These are phyloP conservation scores for Machaerirhynchus nigripectus DNA, from an alignment of 2,113 vertebrate genomes.

Conservation along the genomic window DNA sequence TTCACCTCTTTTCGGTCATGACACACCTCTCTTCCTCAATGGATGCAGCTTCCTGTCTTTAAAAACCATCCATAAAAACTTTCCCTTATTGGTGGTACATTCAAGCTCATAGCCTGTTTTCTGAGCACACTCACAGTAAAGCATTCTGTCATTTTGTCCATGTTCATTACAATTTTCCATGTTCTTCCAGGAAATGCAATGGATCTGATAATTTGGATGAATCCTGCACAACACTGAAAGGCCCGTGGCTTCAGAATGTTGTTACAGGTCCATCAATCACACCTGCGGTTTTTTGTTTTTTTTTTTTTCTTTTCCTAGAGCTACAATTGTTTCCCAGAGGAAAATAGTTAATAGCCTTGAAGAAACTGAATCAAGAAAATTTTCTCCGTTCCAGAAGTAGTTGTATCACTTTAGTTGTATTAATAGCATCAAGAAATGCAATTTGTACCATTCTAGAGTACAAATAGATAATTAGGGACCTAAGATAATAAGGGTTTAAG, in stretches of 20 bases:
- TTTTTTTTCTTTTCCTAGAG: background rate
- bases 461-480: background rate
- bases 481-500: background rate
- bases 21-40: background rate
- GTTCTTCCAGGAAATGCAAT: background rate
- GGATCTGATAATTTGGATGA: background rate
- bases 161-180: background rate
- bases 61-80: background rate
- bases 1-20: background rate
- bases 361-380: background rate
- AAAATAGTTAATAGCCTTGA: background rate
- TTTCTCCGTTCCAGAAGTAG: background rate
- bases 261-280: background rate
- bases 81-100: background rate
- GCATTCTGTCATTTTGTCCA: background rate
- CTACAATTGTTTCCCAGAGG: background rate
- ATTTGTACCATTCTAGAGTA: background rate
- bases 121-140: background rate
- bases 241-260: background rate
- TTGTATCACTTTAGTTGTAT: background rate
- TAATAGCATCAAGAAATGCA: background rate
- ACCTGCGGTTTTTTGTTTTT: no score
- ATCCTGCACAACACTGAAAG: background rate
- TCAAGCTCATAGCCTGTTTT: background rate
- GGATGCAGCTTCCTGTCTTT: background rate